Evolutionary conservation across 2,888 invertebrate species (phyloP), one percentile per base, ranked within the genome.

Genomic region (Cerceris rybyensis): DNA sequence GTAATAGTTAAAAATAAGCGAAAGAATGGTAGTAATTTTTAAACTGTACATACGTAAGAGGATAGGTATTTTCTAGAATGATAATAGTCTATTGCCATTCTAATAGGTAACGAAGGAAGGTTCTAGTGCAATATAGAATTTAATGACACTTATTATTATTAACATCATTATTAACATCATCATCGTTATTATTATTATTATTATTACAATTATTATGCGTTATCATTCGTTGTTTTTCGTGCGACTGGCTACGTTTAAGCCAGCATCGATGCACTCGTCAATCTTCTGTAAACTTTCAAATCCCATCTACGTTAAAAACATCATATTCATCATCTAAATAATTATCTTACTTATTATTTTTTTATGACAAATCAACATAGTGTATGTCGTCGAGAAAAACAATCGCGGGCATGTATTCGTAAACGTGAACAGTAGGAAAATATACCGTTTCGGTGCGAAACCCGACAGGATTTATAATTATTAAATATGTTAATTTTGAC

Each of bases 101-200:
- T 84, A 83, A 75, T 88, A 88, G 87, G 83, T 89, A 88, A 87
- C 78, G 71, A 83, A 86, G 76, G 71, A 68, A 87, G 88, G 86
- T 89, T 88, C 81, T 92, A 92, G 92, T 92, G 92, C 92, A 92
- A 92, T 92, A 92, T 90, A 89, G 75, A 88, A 86, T 87, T 86
- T 90, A 91, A 88, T 79, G 79, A 83, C 76, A 75, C 86, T 82
- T 60, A 75, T 81, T 78, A 82, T 77, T 76, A 75, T 68, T 65
- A 70, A 69, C 59, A 61, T 71, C 41, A 69, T 72, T 69, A 69
- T 70, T 39, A 74, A 52, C 68, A 54, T 78, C 75, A 70, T 58
- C 77, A 70, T 58, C 79, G 68, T 67, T 64, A 61, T 77, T 70
- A 39, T 39, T 61, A 39, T 50, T 17, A 72, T 82, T 78, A 73